Base-by-base conservation (phyloP, 2,888 invertebrate genomes). In the Lepas anatifera region DNA sequence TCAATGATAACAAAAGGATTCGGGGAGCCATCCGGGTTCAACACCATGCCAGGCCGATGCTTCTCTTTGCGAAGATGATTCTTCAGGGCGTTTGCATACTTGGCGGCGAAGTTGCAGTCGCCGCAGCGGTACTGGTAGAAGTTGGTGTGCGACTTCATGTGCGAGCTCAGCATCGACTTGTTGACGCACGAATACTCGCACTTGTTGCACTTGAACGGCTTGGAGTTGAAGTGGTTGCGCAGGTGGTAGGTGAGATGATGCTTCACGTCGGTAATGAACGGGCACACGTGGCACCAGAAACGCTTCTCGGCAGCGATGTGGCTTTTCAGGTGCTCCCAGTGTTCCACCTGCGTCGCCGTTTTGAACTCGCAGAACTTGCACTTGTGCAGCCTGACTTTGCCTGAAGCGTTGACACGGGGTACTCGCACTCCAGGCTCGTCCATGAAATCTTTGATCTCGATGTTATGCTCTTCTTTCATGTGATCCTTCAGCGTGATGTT, bases 111-210 rank as follows among this genome's bases (percentile, higher is more conserved):
- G 70, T 88, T 88, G 80, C 99, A 99, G 78, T 95, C 90, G 0
- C 88, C 84, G 79, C 99, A 99, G 48, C 92, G 86, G 80, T 94
- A 97, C 78, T 75, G 74, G 68, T 75, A 75, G 37, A 75, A 71
- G 71, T 82, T 83, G 13, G 83, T 83, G 80, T 99, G 99, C 0
- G 94, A 95, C 79, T 99, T 99, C 78, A 95, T 86, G 79, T 99
- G 99, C 0, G 95, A 96, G 81, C 95, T 98, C 70, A 99, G 84
- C 99, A 99, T 99, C 0, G 97, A 97, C 79, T 96, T 95, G 82
- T 95, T 97, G n/a, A 96, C 95, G 78, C 96, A 97, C 0, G 88
- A 86, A 77, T 95, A 95, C 27, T 85, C 84, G 79, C 97, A 98
- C 77, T 92, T 88, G 73, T 85, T 85, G 80, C 97, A 98, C 79